Evolutionary conservation across 2,113 vertebrate species (phyloP), one percentile per base, ranked within the genome.

Genomic region (Pionites leucogaster): DNA sequence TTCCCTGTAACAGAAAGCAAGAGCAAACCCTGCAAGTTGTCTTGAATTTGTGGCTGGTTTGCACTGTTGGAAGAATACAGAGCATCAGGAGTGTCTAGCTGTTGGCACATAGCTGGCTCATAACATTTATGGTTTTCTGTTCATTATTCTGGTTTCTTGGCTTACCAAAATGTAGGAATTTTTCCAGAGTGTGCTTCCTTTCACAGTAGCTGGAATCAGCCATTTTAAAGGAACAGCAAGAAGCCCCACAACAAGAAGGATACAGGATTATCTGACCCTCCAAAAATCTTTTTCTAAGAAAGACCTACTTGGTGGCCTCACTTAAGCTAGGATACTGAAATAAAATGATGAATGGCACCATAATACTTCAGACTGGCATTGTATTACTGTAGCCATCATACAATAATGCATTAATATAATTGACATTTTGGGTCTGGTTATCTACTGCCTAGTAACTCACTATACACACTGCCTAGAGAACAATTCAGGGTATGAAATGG

Each of bases 51-150:
- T 49, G 31, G 13, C 23, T 74, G 31, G 2, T 91, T 74, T 65
- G 72, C 14, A 33, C 28, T 69, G 18, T 49, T 84, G 29, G 44
- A 89, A 93, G 65, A 89, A 76, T 28, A 59, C 5, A 86, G 47
- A 78, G 6, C 20, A 44, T 24, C 50, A 86, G 17, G 39, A 95
- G 65, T 8, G 5, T 57, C 35, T 68, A 67, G 70, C 5, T 11
- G 31, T 85, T 82, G 50, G 52, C 16, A 3, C 22, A 92, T 37
- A 68, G 13, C 17, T 85, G 33, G 22, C 28, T 70, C 77, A 63
- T n/a, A 41, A 77, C n/a, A 11, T 42, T 95, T 50, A 53, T 80
- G n/a, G 78, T 79, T 91, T 92, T 91, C 57, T 78, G 27, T 57
- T 91, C 57, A 41, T 65, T 94, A 79, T 76, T 89, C 44, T 65